These are phyloP conservation scores for Pungitius pungitius DNA, from an alignment of 2,113 vertebrate species.

Conservation along the genomic window DNA sequence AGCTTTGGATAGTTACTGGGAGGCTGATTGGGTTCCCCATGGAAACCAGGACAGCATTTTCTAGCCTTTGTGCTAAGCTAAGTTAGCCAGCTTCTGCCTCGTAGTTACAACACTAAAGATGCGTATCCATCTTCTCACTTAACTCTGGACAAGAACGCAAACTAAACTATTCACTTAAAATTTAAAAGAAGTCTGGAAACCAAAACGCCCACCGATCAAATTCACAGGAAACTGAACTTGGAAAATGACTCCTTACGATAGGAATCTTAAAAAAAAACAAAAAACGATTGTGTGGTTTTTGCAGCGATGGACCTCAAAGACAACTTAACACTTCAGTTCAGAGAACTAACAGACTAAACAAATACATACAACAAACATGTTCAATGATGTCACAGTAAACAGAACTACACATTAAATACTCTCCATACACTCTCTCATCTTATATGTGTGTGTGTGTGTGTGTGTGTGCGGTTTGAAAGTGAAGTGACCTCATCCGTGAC, in stretches of 20 bases:
- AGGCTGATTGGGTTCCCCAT: background rate
- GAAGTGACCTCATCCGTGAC: constrained; percentile 27
- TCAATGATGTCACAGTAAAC: constrained; percentile 37
- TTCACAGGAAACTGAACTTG: background rate
- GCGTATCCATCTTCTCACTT: background rate
- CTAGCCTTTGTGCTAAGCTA: background rate
- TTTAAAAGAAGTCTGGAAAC: background rate
- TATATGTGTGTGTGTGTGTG: background rate
- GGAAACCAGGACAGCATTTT: background rate
- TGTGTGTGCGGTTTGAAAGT: constrained; percentile 51
- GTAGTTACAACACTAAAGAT: background rate
- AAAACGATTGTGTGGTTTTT: constrained; percentile 7
- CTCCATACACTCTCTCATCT: background rate
- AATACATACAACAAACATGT: constrained; percentile 18
- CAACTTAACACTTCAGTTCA: constrained; percentile 30
- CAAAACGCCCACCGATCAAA: background rate
- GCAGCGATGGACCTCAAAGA: constrained; percentile 25
- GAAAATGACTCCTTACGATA: no score
- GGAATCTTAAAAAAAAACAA: constrained; percentile 11
- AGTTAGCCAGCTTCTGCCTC: background rate
- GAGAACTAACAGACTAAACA: constrained; percentile 28
- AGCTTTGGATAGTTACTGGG: background rate
- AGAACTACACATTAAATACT: constrained; percentile 3
- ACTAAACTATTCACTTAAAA: background rate
- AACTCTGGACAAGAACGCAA: background rate